A percentile compares a stretch with the other conserved stretches of the same genome.
Evolutionary conservation across 1,140 invertebrate genomes (phyloP).

Genomic region (Mycetomoellerius zeteki): DNA sequence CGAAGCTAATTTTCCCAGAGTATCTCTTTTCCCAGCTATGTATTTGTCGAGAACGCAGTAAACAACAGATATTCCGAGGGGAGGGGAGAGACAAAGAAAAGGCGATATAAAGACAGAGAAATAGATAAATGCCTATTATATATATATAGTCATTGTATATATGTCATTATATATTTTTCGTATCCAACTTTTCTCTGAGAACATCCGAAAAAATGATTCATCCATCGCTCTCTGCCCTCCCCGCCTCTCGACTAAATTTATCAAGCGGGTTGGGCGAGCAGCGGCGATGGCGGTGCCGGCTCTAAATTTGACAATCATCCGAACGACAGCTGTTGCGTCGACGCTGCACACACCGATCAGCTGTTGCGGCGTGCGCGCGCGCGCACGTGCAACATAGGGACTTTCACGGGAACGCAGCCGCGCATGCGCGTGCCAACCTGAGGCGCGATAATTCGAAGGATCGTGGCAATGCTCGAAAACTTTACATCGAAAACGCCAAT

Average conservation of each 20-base stretch:
- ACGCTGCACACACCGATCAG: constrained; percentile 41
- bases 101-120: neutral
- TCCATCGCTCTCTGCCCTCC: neutral
- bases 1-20: neutral
- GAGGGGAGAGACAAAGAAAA: neutral
- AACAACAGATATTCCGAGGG: too few relatives aligned
- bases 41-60: neutral
- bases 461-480: neutral
- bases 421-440: neutral
- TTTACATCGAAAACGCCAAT: neutral
- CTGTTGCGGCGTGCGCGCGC: constrained; percentile 9
- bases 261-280: neutral
- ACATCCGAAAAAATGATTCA: constrained; percentile 34
- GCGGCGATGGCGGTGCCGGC: neutral
- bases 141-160: too few relatives aligned
- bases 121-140: neutral
- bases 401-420: neutral
- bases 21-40: neutral
- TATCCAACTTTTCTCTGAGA: neutral
- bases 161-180: neutral
- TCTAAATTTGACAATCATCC: constrained; percentile 57
- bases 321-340: constrained; percentile 45
- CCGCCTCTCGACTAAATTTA: constrained; percentile 16
- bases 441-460: constrained; percentile 26
- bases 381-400: neutral